Conservation (phyloP, 2,888 invertebrate species). For the Leptogaster cylindrica region DNA sequence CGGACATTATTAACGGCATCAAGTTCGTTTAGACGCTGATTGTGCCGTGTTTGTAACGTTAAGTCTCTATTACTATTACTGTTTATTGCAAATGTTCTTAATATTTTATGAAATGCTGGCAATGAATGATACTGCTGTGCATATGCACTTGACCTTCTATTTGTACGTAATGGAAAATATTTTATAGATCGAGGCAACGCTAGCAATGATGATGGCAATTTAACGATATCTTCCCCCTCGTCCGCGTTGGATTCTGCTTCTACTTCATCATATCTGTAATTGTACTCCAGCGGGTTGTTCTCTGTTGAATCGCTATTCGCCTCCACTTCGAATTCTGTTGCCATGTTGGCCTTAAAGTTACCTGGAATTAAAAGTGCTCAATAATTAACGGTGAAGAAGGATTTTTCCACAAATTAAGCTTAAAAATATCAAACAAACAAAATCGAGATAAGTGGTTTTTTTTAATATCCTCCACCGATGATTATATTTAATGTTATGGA, state of each 20-base stretch:
- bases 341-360: constrained; percentile 25
- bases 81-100: neutral
- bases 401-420: neutral
- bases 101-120: neutral
- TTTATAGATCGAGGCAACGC: neutral
- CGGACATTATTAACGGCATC: constrained; percentile 3
- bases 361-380: neutral
- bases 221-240: constrained; percentile 1
- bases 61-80: neutral
- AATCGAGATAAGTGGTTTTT: neutral
- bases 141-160: neutral
- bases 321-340: constrained; percentile 18
- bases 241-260: neutral
- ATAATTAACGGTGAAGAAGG: neutral
- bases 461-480: neutral
- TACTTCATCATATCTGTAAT: constrained; percentile 11
- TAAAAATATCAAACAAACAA: neutral
- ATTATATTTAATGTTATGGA: neutral
- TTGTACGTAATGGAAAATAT: neutral
- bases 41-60: neutral
- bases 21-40: neutral
- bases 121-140: neutral
- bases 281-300: neutral
- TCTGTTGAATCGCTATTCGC: constrained; percentile 22
- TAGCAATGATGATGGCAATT: constrained; percentile 2